Base-by-base conservation (phyloP, 1,140 invertebrate genomes). In the Theocolax elegans region DNA sequence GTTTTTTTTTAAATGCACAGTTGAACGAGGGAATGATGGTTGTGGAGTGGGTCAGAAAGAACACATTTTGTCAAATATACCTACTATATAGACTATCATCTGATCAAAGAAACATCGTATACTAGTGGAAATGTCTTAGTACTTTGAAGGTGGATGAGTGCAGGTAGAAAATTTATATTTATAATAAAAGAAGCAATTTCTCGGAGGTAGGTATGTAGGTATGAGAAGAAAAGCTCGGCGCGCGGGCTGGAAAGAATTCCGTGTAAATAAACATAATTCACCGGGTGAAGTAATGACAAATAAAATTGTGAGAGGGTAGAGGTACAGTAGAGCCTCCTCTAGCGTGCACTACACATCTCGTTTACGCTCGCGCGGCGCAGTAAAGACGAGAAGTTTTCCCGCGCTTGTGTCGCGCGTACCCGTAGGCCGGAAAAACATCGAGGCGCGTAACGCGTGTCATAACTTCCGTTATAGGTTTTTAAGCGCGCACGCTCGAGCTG, bases 391-490 rank as follows among this genome's bases (percentile, higher is more conserved):
- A 38, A 59, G 31, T 48, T 67, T 67, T 48, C 40, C 40, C 15
- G 10, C 44, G 29, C 10, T 35, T 35, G 10, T 35, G 10, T 35
- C 4, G 31, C 10, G 8, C 6, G 25, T 44, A n/a, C n/a, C n/a
- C 7, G 49, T 38, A 58, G 56, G 46, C 59, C 51, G 58, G 67
- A 70, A 70, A 70, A 70, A 63, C 12, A 63, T 13, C 23, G 46
- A n/a, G 44, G n/a, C 56, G 49, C 40, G 42, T 64, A 64, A 64
- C 60, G 68, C 73, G 60, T 70, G 72, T 77, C 75, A 74, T 70
- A 72, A 74, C 77, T 77, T 49, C 62, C 56, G 77, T 77, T 77
- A 75, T 78, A 70, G 72, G 76, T 77, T 80, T 77, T 80, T 75
- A 76, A 79, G 73, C 72, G 74, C 73, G 44, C 31, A 42, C 23